Conservation (phyloP, 2,888 invertebrate genomes). For the Himalopsyche japonica region DNA sequence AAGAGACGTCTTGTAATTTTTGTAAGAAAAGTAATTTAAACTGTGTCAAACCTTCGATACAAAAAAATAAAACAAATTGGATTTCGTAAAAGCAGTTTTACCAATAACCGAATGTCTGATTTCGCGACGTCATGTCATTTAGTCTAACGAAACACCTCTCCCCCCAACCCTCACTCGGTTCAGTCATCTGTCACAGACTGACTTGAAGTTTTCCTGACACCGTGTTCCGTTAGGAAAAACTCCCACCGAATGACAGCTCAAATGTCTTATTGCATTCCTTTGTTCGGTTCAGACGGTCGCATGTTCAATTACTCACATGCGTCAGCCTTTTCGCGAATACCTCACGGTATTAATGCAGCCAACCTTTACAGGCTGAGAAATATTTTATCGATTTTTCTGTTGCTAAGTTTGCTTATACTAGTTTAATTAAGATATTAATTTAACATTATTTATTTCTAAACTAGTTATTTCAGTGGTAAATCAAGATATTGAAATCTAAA, state of each 20-base stretch:
- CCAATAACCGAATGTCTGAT: conserved; percentile 1
- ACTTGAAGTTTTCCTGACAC: conserved; percentile 6
- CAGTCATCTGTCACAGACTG: background rate
- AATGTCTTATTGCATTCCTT: conserved; percentile 35
- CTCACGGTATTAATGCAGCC: background rate
- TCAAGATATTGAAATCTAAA: no score
- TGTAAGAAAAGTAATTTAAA: background rate
- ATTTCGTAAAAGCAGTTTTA: background rate
- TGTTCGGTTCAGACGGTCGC: background rate
- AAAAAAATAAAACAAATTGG: background rate
- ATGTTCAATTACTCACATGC: background rate
- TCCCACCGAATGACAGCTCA: conserved; percentile 24
- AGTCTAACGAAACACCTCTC: conserved; percentile 7
- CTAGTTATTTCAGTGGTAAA: no score
- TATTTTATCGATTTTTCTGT: no score
- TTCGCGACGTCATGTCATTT: background rate
- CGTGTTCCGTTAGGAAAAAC: background rate
- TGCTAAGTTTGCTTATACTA: no score
- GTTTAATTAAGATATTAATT: no score
- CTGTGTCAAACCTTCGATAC: background rate
- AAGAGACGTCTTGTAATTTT: no score
- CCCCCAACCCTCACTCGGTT: background rate
- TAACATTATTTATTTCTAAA: no score
- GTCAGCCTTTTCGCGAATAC: background rate
- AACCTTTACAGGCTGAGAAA: background rate